phyloP scores from a whole-genome alignment of 64 coral and sea anemone species.

The Montipora efflorescens region DNA sequence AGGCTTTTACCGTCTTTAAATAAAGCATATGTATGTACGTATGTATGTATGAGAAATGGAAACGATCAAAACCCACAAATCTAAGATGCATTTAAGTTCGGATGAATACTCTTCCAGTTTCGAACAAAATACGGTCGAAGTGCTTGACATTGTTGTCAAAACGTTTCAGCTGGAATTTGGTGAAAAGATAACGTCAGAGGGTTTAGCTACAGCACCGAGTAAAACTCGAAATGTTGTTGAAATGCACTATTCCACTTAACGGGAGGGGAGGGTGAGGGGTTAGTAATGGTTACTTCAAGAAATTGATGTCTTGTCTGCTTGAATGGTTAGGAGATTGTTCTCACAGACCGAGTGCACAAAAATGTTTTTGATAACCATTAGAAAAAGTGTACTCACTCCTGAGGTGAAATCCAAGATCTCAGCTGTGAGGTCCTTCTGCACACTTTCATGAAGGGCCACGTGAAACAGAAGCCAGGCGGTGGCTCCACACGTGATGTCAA shows the following conservation, averaged over 20 bases:
- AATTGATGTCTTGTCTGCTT: too few species aligned
- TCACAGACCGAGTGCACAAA: conserved; percentile 1
- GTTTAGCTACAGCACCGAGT: too few species aligned
- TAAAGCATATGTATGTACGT: too few species aligned
- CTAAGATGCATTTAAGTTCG: background rate
- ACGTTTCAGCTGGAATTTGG: too few species aligned
- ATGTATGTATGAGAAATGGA: background rate
- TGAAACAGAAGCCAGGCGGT: conserved; percentile 66
- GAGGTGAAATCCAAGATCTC: conserved; percentile 29
- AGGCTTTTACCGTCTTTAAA: too few species aligned
- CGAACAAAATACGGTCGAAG: background rate
- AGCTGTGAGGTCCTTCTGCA: conserved; percentile 36
- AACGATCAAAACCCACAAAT: background rate
- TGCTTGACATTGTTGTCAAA: background rate
- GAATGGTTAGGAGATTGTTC: too few species aligned
- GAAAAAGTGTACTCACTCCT: conserved; percentile 3
- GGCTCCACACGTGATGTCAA: conserved; percentile 66
- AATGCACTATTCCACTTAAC: too few species aligned
- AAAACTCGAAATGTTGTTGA: too few species aligned
- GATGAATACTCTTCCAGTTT: background rate
- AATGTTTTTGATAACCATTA: too few species aligned
- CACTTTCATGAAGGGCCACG: conserved; percentile 49
- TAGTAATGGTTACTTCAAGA: too few species aligned
- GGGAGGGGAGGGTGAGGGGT: too few species aligned
- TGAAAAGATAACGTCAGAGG: too few species aligned